A percentile compares a stretch with the other conserved stretches of the same genome.
These are phyloP conservation scores for Thecocarcelia acutangulata DNA, from an alignment of 2,888 invertebrate species.

Conservation along the genomic window DNA sequence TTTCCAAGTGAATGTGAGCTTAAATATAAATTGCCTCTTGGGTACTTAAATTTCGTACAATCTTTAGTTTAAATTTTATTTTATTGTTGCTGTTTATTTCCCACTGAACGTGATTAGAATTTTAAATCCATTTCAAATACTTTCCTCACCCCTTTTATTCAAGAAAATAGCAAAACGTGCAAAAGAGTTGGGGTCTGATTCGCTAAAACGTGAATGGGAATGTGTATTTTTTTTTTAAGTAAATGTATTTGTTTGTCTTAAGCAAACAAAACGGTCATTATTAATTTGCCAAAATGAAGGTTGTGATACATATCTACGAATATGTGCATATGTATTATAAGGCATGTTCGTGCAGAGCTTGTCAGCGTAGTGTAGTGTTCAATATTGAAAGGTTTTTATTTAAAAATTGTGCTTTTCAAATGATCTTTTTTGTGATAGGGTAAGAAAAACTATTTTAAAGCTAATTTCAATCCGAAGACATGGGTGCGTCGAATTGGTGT, in stretches of 20 bases:
- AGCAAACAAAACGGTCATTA: conserved; percentile 52
- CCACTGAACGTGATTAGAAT: conserved; percentile 59
- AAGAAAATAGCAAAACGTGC: conserved; percentile 7
- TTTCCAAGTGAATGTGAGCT: not conserved
- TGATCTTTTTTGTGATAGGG: too few species aligned
- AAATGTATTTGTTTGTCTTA: conserved; percentile 41
- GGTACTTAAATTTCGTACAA: conserved; percentile 34
- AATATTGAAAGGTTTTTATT: too few species aligned
- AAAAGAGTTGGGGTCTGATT: conserved; percentile 19
- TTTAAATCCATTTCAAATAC: conserved; percentile 20
- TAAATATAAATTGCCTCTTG: conserved; percentile 41
- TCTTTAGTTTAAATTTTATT: conserved; percentile 31
- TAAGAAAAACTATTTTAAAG: too few species aligned
- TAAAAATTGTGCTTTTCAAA: too few species aligned
- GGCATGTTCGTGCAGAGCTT: too few species aligned
- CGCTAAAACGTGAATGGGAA: not conserved
- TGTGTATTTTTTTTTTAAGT: conserved; percentile 1
- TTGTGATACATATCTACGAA: not conserved
- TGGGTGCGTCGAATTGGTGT: too few species aligned
- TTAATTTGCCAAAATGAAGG: conserved; percentile 24
- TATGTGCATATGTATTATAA: not conserved
- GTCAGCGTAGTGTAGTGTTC: too few species aligned
- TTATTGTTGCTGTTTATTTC: conserved; percentile 16
- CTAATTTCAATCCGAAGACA: too few species aligned
- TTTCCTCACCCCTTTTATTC: not conserved